Base-by-base conservation (phyloP, 1,140 invertebrate species). In the Orussus abietinus region DNA sequence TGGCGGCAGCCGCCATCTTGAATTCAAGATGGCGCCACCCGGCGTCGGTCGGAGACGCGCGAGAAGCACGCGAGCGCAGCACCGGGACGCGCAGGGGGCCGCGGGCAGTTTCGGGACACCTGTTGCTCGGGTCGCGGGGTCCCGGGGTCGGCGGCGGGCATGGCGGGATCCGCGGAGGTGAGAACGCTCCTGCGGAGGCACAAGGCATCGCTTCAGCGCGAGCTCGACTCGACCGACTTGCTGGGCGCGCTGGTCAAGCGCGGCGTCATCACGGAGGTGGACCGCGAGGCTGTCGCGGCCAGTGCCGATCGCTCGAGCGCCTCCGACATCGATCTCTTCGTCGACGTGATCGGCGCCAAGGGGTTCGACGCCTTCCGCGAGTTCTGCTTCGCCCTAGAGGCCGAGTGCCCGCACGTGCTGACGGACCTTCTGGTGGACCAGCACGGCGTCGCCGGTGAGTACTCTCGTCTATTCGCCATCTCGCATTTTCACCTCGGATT, bases 351-450 rank as follows among this genome's bases (percentile, higher is more conserved):
- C 25, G 66, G 72, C 25, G 66, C 73, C 32, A 77, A 70, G 49
- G 75, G 76, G 19, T 76, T 77, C 36, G 67, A 75, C 45, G 75
- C 74, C 38, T 77, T 77, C 49, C 68, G 75, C 35, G 72, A 77
- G 52, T 76, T 77, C 47, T 77, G 75, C 43, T 76, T 75, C 45
- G 75, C 74, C 25, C 65, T 77, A 39, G 76, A 77, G 41, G 67
- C 68, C 37, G 74, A 77, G 49, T 77, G 75, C 44, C 75, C 76
- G 22, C 71, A 77, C 51, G 61, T 77, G 41, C 64, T 77, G 33
- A 74, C 75, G 49, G 69, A 75, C 60, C 61, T 77, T 43, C 57
- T 69, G 18, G 57, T 66, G 18, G 57, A 66, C 34, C 62, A 63
- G 22, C 57, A 64, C 37, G 59, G 57, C 20, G 46, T 59, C 29